Conservation (phyloP, 2,888 invertebrate genomes). For the Clivina fossor region DNA sequence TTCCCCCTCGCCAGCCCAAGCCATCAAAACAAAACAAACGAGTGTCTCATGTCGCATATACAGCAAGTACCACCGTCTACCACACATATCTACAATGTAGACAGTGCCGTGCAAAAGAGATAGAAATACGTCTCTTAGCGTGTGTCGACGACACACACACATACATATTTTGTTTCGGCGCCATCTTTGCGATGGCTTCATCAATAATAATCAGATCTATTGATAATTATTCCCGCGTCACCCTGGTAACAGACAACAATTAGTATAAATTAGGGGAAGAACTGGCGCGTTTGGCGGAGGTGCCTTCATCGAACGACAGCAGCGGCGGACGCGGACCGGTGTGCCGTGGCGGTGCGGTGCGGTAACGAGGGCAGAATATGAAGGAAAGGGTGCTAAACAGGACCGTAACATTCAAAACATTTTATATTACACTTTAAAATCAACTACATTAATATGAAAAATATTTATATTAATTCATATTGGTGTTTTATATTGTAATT, state of each 20-base stretch:
- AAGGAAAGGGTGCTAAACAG: slow-evolving; percentile 21
- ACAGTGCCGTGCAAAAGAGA: no score
- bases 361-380: slow-evolving; percentile 25
- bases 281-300: slow-evolving; percentile 19
- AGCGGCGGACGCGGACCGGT: slow-evolving; percentile 5
- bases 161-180: no score
- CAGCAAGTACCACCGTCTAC: no score
- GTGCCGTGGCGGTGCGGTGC: background rate
- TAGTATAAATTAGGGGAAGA: slow-evolving; percentile 51
- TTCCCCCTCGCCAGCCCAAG: no score
- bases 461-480: no score
- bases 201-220: slow-evolving; percentile 54
- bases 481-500: no score
- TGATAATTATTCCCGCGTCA: slow-evolving; percentile 52
- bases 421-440: slow-evolving; percentile 1
- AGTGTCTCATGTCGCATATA: no score
- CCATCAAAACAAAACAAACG: no score
- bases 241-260: slow-evolving; percentile 54
- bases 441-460: no score
- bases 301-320: no score
- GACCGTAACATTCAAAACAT: slow-evolving; percentile 1
- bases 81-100: no score
- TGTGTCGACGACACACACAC: slow-evolving; percentile 16
- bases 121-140: no score
- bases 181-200: slow-evolving; percentile 47